phyloP scores from a whole-genome alignment of 2,113 vertebrate genomes.

The Campylorhamphus procurvoides region DNA sequence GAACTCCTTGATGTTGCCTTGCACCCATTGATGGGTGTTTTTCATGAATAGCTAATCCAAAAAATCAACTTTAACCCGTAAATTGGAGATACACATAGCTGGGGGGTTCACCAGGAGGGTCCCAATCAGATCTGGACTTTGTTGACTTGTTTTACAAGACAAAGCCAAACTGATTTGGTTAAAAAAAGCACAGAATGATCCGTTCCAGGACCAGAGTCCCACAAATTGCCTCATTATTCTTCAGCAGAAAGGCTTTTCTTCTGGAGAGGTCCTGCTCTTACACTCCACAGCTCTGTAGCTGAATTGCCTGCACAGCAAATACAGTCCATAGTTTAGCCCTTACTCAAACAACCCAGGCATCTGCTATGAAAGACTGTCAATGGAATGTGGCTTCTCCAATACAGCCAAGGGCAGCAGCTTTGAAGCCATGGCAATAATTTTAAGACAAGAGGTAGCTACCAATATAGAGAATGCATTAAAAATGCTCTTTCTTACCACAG shows the following conservation, averaged over 20 bases:
- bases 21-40: neutral
- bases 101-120: neutral
- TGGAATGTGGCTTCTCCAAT: constrained; percentile 45
- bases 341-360: constrained; percentile 33
- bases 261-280: neutral
- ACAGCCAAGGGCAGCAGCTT: constrained; percentile 48
- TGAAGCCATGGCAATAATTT: constrained; percentile 33
- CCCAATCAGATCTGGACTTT: neutral
- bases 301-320: neutral
- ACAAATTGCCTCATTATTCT: neutral
- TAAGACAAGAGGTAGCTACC: neutral
- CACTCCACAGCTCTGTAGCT: neutral
- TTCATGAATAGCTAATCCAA: neutral
- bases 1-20: neutral
- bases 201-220: neutral
- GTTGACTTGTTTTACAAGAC: neutral
- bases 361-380: constrained; percentile 22
- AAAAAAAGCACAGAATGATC: neutral
- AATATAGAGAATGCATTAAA: neutral
- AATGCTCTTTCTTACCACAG: neutral
- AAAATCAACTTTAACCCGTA: neutral
- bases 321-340: constrained; percentile 44
- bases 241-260: neutral
- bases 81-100: neutral
- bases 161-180: neutral